Conservation (phyloP, 2,888 invertebrate species). For the Bembecia ichneumoniformis region DNA sequence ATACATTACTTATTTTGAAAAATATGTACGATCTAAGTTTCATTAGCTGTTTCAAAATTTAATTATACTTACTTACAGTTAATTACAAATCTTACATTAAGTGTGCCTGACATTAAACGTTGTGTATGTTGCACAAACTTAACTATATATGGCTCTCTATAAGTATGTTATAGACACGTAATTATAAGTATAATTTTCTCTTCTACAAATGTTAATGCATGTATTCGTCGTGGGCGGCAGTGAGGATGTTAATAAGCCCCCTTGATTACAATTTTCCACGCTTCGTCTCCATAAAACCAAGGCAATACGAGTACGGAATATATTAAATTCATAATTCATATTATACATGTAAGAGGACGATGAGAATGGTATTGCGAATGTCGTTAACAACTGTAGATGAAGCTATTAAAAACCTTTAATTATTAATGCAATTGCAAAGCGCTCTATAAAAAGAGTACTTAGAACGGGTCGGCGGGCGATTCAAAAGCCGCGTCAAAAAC, state of each 20-base stretch:
- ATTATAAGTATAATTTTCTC: background rate
- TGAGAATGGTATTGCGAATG: slow-evolving; percentile 9
- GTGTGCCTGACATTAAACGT: no score
- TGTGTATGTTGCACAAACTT: no score
- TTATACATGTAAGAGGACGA: slow-evolving; percentile 2
- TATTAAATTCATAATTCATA: slow-evolving; percentile 45
- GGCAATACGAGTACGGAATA: slow-evolving; percentile 33
- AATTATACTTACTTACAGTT: no score
- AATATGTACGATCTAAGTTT: no score
- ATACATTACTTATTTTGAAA: no score
- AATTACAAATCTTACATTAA: no score
- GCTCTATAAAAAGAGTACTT: slow-evolving; percentile 16
- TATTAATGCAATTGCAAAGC: slow-evolving; percentile 25
- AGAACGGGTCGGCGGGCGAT: slow-evolving; percentile 20
- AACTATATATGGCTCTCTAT: background rate
- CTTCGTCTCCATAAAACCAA: slow-evolving; percentile 45
- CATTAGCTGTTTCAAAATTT: no score
- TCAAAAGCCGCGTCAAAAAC: slow-evolving; percentile 47
- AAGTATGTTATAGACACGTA: background rate
- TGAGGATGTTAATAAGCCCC: slow-evolving; percentile 2
- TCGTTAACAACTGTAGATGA: slow-evolving; percentile 29
- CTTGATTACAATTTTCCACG: slow-evolving; percentile 21
- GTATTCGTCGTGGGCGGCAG: slow-evolving; percentile 1
- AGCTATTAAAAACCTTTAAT: slow-evolving; percentile 38
- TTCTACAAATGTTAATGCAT: background rate